A percentile compares a stretch with the other conserved stretches of the same genome.
Evolutionary conservation across 2,113 vertebrate species (phyloP).

Genomic region (Phaetusa simplex): DNA sequence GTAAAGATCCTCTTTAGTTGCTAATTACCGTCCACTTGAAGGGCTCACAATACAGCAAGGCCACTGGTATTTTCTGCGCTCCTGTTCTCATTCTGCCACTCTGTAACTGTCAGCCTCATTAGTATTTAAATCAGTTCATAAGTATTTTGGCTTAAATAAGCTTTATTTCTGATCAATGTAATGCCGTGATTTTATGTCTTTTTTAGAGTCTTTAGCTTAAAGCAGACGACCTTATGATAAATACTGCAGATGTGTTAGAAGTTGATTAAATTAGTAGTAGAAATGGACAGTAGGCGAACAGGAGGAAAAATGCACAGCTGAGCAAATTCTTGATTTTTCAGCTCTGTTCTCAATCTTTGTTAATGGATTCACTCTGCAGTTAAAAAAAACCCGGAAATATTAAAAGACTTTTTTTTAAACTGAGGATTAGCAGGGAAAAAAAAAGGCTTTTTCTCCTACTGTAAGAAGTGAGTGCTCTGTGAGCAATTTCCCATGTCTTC

Average conservation of each 20-base stretch:
- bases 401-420: background rate
- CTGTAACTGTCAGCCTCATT: background rate
- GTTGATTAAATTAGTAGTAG: slow-evolving; percentile 54
- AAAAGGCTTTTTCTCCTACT: background rate
- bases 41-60: background rate
- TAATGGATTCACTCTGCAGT: background rate
- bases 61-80: background rate
- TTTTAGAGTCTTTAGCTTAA: slow-evolving; percentile 57
- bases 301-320: background rate
- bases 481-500: background rate
- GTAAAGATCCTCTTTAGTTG: background rate
- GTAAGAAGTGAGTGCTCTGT: background rate
- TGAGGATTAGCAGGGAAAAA: background rate
- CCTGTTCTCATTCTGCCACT: slow-evolving; percentile 39
- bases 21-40: background rate
- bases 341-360: background rate
- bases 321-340: background rate
- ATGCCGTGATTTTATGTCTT: slow-evolving; percentile 49
- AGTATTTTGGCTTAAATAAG: slow-evolving; percentile 71
- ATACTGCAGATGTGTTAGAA: background rate
- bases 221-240: slow-evolving; percentile 47
- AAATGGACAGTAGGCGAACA: background rate
- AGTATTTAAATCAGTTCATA: slow-evolving; percentile 50
- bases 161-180: slow-evolving; percentile 71
- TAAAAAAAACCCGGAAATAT: background rate